Conservation (phyloP, 2,113 vertebrate genomes). For the Phasianus colchicus region DNA sequence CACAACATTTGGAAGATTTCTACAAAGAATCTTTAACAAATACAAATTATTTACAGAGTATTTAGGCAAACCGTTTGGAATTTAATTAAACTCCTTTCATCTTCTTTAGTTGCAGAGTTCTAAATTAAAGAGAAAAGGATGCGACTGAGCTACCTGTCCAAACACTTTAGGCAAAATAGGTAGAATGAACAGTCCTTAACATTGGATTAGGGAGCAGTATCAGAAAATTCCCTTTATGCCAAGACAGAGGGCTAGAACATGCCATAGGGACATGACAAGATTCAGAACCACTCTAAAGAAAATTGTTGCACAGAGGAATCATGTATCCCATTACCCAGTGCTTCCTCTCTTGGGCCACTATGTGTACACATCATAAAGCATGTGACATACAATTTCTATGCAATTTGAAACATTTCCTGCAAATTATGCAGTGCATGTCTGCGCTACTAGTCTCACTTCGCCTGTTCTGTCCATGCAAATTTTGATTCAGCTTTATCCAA, state of each 20-base stretch:
- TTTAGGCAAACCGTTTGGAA: neutral
- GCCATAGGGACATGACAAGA: neutral
- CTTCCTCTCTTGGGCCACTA: neutral
- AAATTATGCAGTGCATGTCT: neutral
- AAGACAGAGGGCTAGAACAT: neutral
- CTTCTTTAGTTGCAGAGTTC: neutral
- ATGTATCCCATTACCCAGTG: neutral
- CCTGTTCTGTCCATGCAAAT: neutral
- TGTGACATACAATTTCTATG: neutral
- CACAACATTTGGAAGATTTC: neutral
- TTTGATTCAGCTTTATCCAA: neutral
- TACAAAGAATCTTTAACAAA: neutral
- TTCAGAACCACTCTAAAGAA: neutral
- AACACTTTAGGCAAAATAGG: neutral
- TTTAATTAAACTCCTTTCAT: neutral
- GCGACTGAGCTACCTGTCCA: neutral
- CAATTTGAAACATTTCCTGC: neutral
- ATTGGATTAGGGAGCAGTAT: neutral
- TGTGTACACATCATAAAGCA: neutral
- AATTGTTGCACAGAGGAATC: rapidly evolving
- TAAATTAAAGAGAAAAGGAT: neutral
- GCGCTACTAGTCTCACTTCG: neutral
- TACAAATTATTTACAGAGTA: neutral
- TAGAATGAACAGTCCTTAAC: neutral
- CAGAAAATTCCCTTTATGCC: neutral